Base-by-base conservation (phyloP, 2,888 invertebrate species). In the Drosophila nigritarsus region DNA sequence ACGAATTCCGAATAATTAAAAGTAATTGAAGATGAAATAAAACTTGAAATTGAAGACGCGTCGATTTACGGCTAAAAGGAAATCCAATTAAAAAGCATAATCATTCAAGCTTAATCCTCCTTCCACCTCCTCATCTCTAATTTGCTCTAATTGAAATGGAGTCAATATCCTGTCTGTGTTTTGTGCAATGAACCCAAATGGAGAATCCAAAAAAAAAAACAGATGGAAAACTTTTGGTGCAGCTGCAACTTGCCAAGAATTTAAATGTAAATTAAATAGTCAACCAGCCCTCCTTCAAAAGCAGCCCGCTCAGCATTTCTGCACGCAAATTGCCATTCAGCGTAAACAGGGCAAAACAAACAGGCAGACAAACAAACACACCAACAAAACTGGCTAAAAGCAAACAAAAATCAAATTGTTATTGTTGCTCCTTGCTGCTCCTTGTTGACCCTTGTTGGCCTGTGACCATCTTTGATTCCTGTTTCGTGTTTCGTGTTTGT, bases 361-460 rank as follows among this genome's bases (percentile, higher is more conserved):
- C 56, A 80, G 67, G 74, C 59, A 75, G 78, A 73, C 66, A 82
- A 66, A 77, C 68, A 61, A 50, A 64, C 65, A 73, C 70, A 42
- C 65, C 40, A 56, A 80, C 71, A 78, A 78, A 77, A 71, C 73
- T 55, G 77, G 65, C 72, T 65, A 74, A 75, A 56, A 74, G 75
- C 83, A 87, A 85, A 85, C 78, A 85, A 45, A 80, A 87, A 85
- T 81, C 80, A 85, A 85, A 85, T 84, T 84, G 87, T 87, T 87
- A 69, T 80, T 71, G 65, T 61, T 68, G 67, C 63, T 73, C 18
- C 18, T 48, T 45, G 38, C 30, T 50, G 56, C 27, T 40, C 27
- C 29, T 40, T 66, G 72, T 74, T 68, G 73, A 73, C 73, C 60
- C 40, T 32, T 15, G 68, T 58, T 73, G 68, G 55, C 56, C 65